Conservation (phyloP, 2,888 invertebrate species). For the Drosophila antonietae region DNA sequence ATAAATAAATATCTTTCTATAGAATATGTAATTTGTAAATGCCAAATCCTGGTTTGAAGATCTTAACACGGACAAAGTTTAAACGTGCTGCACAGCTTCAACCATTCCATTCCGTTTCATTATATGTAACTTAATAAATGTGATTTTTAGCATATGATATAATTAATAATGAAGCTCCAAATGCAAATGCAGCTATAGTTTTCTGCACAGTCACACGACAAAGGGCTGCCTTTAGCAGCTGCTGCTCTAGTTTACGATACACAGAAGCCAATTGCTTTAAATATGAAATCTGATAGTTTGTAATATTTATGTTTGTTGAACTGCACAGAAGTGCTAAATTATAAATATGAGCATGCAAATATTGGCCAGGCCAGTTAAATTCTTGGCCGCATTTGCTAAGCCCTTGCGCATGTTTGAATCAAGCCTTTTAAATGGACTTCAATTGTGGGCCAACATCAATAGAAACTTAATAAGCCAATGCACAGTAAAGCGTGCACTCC, state of each 20-base stretch:
- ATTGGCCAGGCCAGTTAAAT: not conserved
- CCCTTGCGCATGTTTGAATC: slow-evolving; percentile 2
- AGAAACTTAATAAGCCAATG: slow-evolving; percentile 23
- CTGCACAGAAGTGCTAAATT: not conserved
- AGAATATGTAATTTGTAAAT: no score
- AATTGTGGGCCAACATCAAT: slow-evolving; percentile 31
- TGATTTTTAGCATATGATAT: no score
- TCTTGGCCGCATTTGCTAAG: slow-evolving; percentile 2
- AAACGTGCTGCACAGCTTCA: no score
- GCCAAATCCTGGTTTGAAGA: no score
- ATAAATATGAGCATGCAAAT: slow-evolving; percentile 7
- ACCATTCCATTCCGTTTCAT: no score
- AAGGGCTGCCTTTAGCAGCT: not conserved
- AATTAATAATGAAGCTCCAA: not conserved
- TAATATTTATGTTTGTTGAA: not conserved
- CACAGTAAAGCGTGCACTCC: not conserved
- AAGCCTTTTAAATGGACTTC: slow-evolving; percentile 38
- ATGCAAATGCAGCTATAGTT: not conserved
- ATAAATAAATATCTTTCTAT: no score
- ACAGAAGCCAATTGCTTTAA: not conserved
- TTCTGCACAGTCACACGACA: not conserved
- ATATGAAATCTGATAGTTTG: not conserved
- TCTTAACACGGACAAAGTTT: no score
- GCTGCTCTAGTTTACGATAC: not conserved
- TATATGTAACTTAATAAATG: no score